Percentiles rank a stretch among this genome's conserved stretches.
phyloP scores from a whole-genome alignment of 1,140 invertebrate species.

The Hypothenemus hampei region DNA sequence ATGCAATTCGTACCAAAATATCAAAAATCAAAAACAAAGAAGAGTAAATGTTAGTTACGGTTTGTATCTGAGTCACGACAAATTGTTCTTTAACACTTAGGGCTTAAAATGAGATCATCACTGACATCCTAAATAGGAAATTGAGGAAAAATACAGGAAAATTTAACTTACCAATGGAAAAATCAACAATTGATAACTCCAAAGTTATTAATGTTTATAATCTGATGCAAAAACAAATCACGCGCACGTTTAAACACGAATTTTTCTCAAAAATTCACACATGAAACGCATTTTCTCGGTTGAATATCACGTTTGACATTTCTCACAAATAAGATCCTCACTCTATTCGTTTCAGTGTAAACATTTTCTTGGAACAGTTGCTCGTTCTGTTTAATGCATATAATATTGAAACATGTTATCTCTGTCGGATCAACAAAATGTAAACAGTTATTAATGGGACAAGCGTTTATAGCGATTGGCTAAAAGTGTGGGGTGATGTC shows the following conservation, averaged over 20 bases:
- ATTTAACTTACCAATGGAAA: neutral
- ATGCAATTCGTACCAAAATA: no score
- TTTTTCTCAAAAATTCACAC: conserved; percentile 7
- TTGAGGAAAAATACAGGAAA: neutral
- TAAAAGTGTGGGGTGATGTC: neutral
- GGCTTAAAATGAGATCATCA: no score
- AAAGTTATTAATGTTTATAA: neutral
- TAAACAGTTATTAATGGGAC: no score
- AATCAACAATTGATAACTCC: neutral
- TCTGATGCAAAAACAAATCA: conserved; percentile 5
- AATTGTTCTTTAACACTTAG: no score
- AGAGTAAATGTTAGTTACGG: neutral
- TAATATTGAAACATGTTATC: neutral
- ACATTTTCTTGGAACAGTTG: neutral
- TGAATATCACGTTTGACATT: neutral
- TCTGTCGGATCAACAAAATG: neutral
- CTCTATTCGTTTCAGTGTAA: neutral
- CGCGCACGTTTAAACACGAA: neutral
- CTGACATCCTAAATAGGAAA: neutral
- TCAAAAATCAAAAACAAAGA: neutral
- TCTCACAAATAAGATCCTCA: neutral
- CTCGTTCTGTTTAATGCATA: neutral
- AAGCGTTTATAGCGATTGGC: neutral
- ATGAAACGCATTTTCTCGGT: neutral
- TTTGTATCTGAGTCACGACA: neutral